A percentile compares a stretch with the other conserved stretches of the same genome.
phyloP scores from a whole-genome alignment of 2,113 vertebrate species.

The Anthoscopus minutus region DNA sequence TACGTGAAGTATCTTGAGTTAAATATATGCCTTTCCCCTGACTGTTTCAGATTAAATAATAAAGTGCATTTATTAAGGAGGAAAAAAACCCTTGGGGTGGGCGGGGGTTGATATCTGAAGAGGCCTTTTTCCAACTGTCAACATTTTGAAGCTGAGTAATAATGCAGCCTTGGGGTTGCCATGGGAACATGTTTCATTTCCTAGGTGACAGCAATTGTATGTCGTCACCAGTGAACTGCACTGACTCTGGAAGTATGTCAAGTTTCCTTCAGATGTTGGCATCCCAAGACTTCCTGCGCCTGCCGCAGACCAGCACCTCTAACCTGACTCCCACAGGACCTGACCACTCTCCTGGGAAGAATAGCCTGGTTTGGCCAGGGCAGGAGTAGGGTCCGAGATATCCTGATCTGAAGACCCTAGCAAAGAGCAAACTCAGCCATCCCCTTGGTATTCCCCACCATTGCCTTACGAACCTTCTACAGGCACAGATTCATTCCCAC shows the following conservation, averaged over 20 bases:
- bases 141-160: conserved; percentile 62
- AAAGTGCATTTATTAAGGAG: not conserved
- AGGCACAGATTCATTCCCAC: not conserved
- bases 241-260: conserved; percentile 43
- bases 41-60: conserved; percentile 9
- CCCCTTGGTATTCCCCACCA: not conserved
- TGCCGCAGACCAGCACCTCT: accelerated
- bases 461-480: not conserved
- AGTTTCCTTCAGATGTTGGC: not conserved
- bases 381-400: not conserved
- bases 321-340: accelerated
- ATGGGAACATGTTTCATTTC: conserved; percentile 72
- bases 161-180: conserved; percentile 69
- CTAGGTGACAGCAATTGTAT: conserved; percentile 72
- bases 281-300: not conserved
- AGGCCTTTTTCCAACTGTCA: conserved; percentile 56
- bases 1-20: not conserved
- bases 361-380: not conserved
- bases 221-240: conserved; percentile 67
- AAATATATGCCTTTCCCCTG: conserved; percentile 8
- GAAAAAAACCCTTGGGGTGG: not conserved
- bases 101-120: not conserved
- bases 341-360: accelerated
- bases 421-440: not conserved
- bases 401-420: not conserved